Evolutionary conservation across 2,797 vertebrate genomes (phyloP).

Genomic region (Eremophila alpestris): DNA sequence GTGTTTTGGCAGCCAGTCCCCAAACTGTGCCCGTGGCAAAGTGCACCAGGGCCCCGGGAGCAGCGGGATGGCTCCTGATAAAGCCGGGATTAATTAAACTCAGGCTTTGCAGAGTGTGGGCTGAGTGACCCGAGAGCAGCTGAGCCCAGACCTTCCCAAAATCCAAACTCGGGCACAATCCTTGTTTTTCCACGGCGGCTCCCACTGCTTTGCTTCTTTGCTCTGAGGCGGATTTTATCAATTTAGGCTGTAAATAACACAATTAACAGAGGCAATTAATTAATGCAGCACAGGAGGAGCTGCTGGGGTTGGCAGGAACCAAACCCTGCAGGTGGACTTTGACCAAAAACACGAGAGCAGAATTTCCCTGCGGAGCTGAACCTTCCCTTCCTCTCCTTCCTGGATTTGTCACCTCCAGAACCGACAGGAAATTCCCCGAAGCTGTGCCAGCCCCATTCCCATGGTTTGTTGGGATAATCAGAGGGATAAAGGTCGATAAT

Average conservation of each 20-base stretch:
- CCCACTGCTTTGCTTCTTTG: neutral
- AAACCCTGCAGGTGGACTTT: neutral
- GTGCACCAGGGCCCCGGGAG: neutral
- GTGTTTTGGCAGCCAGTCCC: neutral
- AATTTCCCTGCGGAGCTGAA: neutral
- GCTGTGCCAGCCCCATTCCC: neutral
- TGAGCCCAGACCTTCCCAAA: neutral
- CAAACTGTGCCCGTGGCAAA: neutral
- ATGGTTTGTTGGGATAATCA: neutral
- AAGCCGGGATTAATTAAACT: neutral
- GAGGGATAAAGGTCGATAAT: neutral
- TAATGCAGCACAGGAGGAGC: neutral
- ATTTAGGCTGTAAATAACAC: neutral
- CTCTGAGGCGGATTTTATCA: neutral
- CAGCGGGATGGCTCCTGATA: neutral
- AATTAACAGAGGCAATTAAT: neutral
- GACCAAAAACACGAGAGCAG: neutral
- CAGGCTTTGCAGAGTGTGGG: neutral
- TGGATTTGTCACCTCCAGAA: neutral
- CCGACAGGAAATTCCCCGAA: neutral
- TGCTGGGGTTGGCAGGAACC: neutral
- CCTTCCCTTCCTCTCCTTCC: neutral
- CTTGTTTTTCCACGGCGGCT: accelerated
- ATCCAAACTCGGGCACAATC: neutral
- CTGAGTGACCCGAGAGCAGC: too few relatives aligned